Evolutionary conservation across 2,888 invertebrate genomes (phyloP), one percentile per base, ranked within the genome.

Genomic region (Anoplius nigerrimus): DNA sequence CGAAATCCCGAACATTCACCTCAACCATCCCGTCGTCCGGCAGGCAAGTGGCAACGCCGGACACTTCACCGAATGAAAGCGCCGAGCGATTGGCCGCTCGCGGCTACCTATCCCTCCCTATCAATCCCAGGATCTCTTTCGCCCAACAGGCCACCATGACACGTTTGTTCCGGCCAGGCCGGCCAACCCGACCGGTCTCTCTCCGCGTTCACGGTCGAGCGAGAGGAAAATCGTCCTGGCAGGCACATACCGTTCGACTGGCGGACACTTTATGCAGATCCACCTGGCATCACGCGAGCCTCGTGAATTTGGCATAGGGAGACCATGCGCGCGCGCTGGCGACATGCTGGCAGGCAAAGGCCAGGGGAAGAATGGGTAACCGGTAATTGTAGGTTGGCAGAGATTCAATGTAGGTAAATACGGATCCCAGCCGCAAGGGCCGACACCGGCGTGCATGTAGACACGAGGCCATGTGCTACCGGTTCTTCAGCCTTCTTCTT

Each of bases 361-460:
- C 66, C 69, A 71, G 55, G 24, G 78, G 82, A 85, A 86, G 87
- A 86, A 85, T 84, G 86, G 86, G 85, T 86, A 87, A 87, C 85
- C 86, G 86, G 88, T 88, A 88, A 88, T 88, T 88, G 88, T 88
- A 85, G 86, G 86, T 88, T 88, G 88, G 88, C 88, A 88, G 85
- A 82, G 88, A 87, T 88, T 88, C 88, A 88, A 88, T 87, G 88
- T 88, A 87, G 84, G 88, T 87, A 88, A 88, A 88, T 87, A 88
- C 84, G 81, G 81, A 83, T 85, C 79, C 34, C 78, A 70, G 77
- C 82, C 82, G 73, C 79, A 80, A 76, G 80, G 79, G 76, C 77
- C 82, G 84, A 86, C 84, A 82, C 85, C 76, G 77, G 72, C 68
- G 62, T 72, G 71, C 74, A 74, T 81, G 81, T 83, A 82, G 84